Evolutionary conservation across 2,797 vertebrate species (phyloP).

Genomic region (Euphonia xanthogaster): DNA sequence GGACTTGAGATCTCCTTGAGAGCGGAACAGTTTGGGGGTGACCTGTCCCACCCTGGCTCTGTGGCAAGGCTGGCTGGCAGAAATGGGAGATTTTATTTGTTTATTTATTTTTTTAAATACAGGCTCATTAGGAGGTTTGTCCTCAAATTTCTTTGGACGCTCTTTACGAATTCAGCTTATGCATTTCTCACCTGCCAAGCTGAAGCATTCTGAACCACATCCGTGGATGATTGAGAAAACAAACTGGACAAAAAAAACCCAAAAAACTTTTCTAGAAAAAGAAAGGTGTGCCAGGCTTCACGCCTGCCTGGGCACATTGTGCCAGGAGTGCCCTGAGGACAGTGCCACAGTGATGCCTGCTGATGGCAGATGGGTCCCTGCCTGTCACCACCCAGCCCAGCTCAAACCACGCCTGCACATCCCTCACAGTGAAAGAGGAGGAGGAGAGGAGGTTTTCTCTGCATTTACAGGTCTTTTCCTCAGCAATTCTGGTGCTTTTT

Average conservation of each 20-base stretch:
- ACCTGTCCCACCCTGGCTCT: neutral
- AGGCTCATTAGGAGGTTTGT: neutral
- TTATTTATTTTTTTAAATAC: neutral
- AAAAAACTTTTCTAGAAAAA: neutral
- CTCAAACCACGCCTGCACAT: accelerated
- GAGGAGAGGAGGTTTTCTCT: neutral
- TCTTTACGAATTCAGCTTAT: neutral
- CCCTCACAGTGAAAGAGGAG: neutral
- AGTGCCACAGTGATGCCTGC: neutral
- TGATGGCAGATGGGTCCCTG: neutral
- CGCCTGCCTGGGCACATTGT: neutral
- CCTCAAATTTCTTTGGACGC: neutral
- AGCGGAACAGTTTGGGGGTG: neutral
- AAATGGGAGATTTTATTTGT: neutral
- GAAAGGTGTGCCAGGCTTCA: neutral
- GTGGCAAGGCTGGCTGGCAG: neutral
- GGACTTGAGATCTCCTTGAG: neutral
- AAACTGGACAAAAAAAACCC: neutral
- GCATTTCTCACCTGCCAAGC: neutral
- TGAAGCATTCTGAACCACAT: neutral
- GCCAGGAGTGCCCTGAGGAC: neutral
- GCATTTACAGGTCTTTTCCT: neutral
- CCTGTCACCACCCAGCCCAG: neutral
- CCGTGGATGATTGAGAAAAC: neutral
- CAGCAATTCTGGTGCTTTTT: neutral